Base-by-base conservation (phyloP, 2,888 invertebrate species). In the Pachydiplax longipennis region DNA sequence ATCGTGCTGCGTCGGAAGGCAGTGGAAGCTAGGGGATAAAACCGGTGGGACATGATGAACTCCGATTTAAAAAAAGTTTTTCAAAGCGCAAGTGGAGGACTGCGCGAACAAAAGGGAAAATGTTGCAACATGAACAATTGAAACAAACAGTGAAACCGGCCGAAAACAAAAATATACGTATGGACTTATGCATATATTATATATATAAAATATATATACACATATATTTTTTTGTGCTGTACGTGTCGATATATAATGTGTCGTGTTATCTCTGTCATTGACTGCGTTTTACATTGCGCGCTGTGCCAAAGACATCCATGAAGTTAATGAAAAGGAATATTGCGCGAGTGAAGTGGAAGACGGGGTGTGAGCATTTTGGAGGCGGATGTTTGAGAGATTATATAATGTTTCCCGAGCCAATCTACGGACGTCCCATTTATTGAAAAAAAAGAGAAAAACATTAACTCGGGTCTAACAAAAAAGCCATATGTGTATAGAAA, bases 221-320 rank as follows among this genome's bases (percentile, higher is more conserved):
- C 87, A 87, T 87, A 87, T 87, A 87, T 87, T 87, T 87, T 87
- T 87, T 87, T 87, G 87, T 87, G 87, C 87, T 87, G 87, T 87
- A 87, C 87, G 87, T 87, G 58, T 87, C 87, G 87, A 87, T 87
- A 87, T 87, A 87, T 87, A 87, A 61, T 65, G 87, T 87, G 87
- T 87, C 87, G 87, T 87, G 87, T 87, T 87, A 87, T 87, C 87
- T 87, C 87, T 87, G 87, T 87, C 61, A 87, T 58, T 87, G 87
- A 87, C 87, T 87, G 87, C 87, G 87, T 87, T 61, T 87, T 61
- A 87, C 65, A 87, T 61, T 87, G 87, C 87, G 87, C 87, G 40
- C 61, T 87, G 87, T 87, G 87, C 87, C 87, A 87, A 87, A 87
- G 87, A 87, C 87, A 87, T 87, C 87, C 87, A 61, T 35, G 87